Evolutionary conservation across 2,113 vertebrate species (phyloP), one percentile per base, ranked within the genome.

Genomic region (Sceloporus undulatus): DNA sequence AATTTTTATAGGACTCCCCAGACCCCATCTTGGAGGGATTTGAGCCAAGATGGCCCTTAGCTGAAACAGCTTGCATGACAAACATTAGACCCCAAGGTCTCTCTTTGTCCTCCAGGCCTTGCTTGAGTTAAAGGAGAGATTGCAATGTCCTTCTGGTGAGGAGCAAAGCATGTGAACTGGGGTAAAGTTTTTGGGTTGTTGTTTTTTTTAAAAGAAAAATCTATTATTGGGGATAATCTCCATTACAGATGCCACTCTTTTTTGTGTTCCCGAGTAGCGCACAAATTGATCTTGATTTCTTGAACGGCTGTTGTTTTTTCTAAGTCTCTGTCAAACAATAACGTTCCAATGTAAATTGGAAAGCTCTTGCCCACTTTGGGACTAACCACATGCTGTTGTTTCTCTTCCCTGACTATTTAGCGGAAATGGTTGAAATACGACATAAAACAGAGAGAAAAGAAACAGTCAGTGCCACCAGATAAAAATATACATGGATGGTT

Each of bases 251-350:
- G 86, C 73, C 23, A 29, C 59, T 87, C 84, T 84, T 62, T 86
- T 92, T 62, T 68, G 81, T 68, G 38, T 5, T 85, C 59, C 10
- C 81, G 94, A 92, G 79, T 62, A 52, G 70, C 29, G 91, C 84
- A 71, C 83, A 88, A 81, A 89, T 91, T 74, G 91, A 34, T 56
- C 23, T 85, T 92, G 85, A 91, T 5, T 29, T 80, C 91, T 88
- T 85, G 76, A 88, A 85, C 85, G 75, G 0, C 48, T 21, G 42
- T 89, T 68, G 62, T 83, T 68, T 52, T 6, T 65, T 54, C 48
- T 52, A 38, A 74, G 66, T 21, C 65, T 65, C 84, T 21, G 21
- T 68, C 34, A 65, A 66, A 52, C 62, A 75, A 82, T 68, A 38
- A 29, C 75, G 71, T 66, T 74, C 40, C 54, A 56, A 27, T 56